Evolutionary conservation across 1,140 invertebrate genomes (phyloP), one percentile per base, ranked within the genome.

Genomic region (Achatina immaculata): DNA sequence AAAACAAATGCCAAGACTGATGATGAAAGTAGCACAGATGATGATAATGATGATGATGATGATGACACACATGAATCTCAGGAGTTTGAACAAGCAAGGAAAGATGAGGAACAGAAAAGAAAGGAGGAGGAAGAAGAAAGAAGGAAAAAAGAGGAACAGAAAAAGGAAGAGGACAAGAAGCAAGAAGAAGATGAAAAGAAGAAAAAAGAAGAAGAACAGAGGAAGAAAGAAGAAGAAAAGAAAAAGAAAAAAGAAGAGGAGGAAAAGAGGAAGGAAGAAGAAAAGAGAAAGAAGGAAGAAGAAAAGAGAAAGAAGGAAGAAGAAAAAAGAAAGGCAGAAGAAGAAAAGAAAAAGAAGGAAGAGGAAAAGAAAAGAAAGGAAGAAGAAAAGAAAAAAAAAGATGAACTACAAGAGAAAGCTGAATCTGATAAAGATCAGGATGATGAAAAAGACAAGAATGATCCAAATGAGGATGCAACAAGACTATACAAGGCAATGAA

Each of bases 401-500:
- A 68, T 21, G n/a, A 81, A 36, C 24, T 31, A 34, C 34, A 77
- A 34, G 74, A 77, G 6, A 58, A 80, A 38, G 45, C 68, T 4
- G 42, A 80, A 38, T 6, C 21, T 34, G 11, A 21, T 68, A 34
- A 55, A 3, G 55, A 21, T 36, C 34, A 77, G 42, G 73, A 43
- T 66, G 82, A 81, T 40, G 80, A 83, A 55, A 84, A 89, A 16
- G 73, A 78, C 55, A 81, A 86, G 36, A 84, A 86, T 72, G 45
- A 45, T 74, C 36, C 36, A 51, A 21, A 51, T 51, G 31, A 74
- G 31, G 45, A 74, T 48, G 42, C 48, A 74, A 21, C 28, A 74
- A 31, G 72, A 55, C 71, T 91, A 2, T 78, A 88, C 42, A 87
- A 87, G 68, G 89, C 89, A 24, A 88, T 91, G 86, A 84, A 86